Conservation (phyloP, 1,140 invertebrate species). For the Berghia stephanieae region DNA sequence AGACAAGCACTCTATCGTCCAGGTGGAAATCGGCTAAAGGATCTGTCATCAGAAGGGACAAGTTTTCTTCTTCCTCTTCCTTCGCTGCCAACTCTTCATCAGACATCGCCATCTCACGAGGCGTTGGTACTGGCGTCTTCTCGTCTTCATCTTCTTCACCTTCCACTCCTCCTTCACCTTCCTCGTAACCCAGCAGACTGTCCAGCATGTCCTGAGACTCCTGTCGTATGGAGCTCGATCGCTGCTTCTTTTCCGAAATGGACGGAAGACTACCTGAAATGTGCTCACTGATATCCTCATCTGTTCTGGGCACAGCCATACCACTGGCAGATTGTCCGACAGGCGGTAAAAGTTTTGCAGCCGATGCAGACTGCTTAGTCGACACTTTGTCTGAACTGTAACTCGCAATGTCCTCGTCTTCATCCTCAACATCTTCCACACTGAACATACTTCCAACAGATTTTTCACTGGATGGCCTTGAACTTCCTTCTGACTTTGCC, state of each 20-base stretch:
- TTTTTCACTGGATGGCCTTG: constrained; percentile 50
- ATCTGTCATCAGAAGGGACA: constrained; percentile 39
- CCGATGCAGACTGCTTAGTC: not conserved
- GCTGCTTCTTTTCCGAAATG: constrained; percentile 37
- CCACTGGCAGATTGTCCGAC: not conserved
- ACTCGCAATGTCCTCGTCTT: constrained; percentile 38
- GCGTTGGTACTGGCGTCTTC: constrained; percentile 50
- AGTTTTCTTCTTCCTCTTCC: constrained; percentile 30
- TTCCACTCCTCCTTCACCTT: constrained; percentile 20
- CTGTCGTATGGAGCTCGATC: not conserved
- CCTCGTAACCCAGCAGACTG: constrained; percentile 22
- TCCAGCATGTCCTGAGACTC: constrained; percentile 18
- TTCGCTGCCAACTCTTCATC: constrained; percentile 13
- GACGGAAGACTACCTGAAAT: constrained; percentile 44
- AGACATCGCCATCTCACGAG: constrained; percentile 36
- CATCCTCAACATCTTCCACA: constrained; percentile 27
- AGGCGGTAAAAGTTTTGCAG: not conserved
- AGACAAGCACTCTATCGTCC: constrained; percentile 90
- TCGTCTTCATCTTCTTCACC: constrained; percentile 46
- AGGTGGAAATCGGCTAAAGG: constrained; percentile 69
- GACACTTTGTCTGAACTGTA: constrained; percentile 38
- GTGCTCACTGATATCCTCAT: constrained; percentile 49
- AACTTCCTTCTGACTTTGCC: constrained; percentile 38
- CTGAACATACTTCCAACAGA: constrained; percentile 35
- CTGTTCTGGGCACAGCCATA: constrained; percentile 16